phyloP scores from a whole-genome alignment of 1,140 invertebrate species.

The Papilio aristodemus region DNA sequence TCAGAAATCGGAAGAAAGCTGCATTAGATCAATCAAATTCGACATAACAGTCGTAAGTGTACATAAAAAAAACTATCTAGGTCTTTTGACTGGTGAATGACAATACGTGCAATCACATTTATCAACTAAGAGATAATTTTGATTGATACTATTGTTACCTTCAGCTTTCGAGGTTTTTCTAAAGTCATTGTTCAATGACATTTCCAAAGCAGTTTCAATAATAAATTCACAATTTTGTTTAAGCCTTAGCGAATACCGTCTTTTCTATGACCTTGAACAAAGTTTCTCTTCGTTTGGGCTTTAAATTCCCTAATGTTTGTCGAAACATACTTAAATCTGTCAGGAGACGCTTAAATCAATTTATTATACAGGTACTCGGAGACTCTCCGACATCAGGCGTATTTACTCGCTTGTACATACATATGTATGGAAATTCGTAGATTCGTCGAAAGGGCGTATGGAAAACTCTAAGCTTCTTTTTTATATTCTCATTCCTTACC shows the following conservation, averaged over 20 bases:
- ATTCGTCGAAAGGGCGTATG: slow-evolving; percentile 70
- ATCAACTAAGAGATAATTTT: not conserved
- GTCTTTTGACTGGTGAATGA: not conserved
- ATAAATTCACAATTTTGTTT: not conserved
- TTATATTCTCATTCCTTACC: slow-evolving; percentile 77
- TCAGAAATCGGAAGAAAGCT: not conserved
- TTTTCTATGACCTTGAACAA: slow-evolving; percentile 54
- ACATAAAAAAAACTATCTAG: not conserved
- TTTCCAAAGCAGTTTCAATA: not conserved
- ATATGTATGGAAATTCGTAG: slow-evolving; percentile 70
- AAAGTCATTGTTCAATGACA: not conserved
- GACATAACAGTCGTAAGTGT: not conserved
- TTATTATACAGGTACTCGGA: slow-evolving; percentile 72
- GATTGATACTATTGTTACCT: no score
- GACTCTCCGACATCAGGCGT: slow-evolving; percentile 60
- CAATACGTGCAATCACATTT: not conserved
- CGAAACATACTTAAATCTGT: slow-evolving; percentile 77
- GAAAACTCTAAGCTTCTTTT: slow-evolving; percentile 72
- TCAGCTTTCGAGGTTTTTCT: no score
- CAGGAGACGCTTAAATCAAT: slow-evolving; percentile 77
- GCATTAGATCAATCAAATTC: not conserved
- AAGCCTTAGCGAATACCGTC: not conserved
- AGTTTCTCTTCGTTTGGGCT: slow-evolving; percentile 63
- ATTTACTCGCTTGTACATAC: slow-evolving; percentile 59
- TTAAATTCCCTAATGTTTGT: slow-evolving; percentile 77